Conservation (phyloP, 1,140 invertebrate species). For the Eubasilissa regina region DNA sequence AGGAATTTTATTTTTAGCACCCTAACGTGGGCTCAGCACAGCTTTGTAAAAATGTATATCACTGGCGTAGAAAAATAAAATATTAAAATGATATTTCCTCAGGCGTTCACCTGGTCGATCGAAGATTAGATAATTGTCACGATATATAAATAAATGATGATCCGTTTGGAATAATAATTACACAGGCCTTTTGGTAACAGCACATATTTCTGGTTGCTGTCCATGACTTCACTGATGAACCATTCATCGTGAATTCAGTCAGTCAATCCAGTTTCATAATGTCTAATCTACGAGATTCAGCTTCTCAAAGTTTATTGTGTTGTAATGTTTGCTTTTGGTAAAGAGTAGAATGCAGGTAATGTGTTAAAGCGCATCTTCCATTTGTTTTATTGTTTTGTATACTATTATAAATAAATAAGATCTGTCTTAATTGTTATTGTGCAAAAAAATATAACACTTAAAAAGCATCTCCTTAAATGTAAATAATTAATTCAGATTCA, state of each 20-base stretch:
- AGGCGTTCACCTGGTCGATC: conserved; percentile 58
- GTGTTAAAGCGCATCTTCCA: conserved; percentile 35
- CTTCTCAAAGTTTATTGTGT: conserved; percentile 19
- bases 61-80: conserved; percentile 59
- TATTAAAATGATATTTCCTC: conserved; percentile 56
- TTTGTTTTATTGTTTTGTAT: conserved; percentile 23
- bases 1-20: conserved; percentile 40
- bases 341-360: conserved; percentile 42
- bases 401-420: conserved; percentile 37
- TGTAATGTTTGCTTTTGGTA: conserved; percentile 5
- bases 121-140: conserved; percentile 59
- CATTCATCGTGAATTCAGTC: conserved; percentile 52
- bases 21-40: conserved; percentile 34
- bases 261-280: conserved; percentile 53
- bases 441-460: conserved; percentile 51
- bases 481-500: conserved; percentile 41
- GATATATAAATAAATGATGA: conserved; percentile 51
- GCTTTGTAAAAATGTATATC: conserved; percentile 51
- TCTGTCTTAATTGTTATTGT: conserved; percentile 47
- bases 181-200: conserved; percentile 55
- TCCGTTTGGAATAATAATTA: conserved; percentile 58
- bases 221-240: conserved; percentile 25
- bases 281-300: conserved; percentile 36
- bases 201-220: conserved; percentile 31
- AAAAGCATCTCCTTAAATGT: conserved; percentile 48